These are phyloP conservation scores for Rhynchopsitta pachyrhyncha DNA, from an alignment of 2,113 vertebrate species.

Conservation along the genomic window DNA sequence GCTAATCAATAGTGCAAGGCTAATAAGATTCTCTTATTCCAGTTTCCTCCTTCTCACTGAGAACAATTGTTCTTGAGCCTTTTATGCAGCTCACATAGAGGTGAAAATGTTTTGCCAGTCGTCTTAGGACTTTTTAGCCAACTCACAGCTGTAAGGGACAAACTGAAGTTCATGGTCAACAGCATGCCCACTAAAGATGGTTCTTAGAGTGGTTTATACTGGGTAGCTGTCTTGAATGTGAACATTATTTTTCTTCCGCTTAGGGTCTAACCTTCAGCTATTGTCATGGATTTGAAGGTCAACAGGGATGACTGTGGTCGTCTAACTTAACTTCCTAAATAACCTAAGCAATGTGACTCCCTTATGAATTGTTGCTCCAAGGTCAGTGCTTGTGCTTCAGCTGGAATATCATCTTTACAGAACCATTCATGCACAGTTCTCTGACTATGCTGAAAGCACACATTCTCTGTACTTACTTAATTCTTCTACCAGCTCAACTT, in stretches of 20 bases:
- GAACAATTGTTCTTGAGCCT: background rate
- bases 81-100: background rate
- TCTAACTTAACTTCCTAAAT: background rate
- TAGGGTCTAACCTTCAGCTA: background rate
- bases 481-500: background rate
- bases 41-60: background rate
- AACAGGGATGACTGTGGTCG: background rate
- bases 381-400: background rate
- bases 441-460: background rate
- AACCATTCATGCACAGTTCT: background rate
- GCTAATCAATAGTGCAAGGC: background rate
- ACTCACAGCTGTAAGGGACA: background rate
- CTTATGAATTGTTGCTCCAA: background rate
- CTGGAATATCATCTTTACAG: background rate
- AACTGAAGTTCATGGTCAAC: conserved; percentile 21
- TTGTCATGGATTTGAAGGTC: background rate
- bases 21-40: background rate
- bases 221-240: background rate
- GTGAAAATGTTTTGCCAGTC: background rate
- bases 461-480: background rate
- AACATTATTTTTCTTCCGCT: background rate
- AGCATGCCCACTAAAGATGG: background rate
- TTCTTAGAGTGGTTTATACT: background rate
- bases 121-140: background rate
- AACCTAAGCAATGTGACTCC: background rate